These are phyloP conservation scores for Pyrocoelia pectoralis DNA, from an alignment of 2,888 invertebrate species.

Conservation along the genomic window DNA sequence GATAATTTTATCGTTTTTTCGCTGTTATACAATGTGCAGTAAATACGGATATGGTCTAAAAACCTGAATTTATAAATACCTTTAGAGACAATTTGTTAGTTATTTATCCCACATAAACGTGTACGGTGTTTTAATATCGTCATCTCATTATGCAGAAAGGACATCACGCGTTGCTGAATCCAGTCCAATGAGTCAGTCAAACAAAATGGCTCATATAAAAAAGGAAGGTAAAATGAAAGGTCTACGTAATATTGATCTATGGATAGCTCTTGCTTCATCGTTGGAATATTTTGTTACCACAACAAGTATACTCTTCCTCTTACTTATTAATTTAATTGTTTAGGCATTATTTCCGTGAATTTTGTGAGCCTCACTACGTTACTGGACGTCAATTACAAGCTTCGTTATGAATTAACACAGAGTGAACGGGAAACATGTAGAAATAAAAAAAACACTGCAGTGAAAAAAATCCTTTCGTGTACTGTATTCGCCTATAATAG, in stretches of 20 bases:
- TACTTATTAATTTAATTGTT: no score
- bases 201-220: neutral
- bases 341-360: no score
- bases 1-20: neutral
- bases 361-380: no score
- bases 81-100: no score
- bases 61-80: neutral
- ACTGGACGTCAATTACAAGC: no score
- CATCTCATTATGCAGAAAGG: neutral
- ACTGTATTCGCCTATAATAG: no score
- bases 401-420: no score
- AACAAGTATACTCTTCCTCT: no score
- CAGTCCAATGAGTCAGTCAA: neutral
- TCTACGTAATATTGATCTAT: neutral
- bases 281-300: neutral
- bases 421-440: no score
- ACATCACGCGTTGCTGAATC: neutral
- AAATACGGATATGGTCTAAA: neutral
- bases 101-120: neutral
- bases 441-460: no score
- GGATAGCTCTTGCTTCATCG: neutral
- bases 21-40: neutral
- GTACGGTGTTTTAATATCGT: no score
- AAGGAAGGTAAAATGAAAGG: constrained; percentile 1
- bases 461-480: no score